phyloP scores from a whole-genome alignment of 2,797 vertebrate species.

The Potorous gilbertii region DNA sequence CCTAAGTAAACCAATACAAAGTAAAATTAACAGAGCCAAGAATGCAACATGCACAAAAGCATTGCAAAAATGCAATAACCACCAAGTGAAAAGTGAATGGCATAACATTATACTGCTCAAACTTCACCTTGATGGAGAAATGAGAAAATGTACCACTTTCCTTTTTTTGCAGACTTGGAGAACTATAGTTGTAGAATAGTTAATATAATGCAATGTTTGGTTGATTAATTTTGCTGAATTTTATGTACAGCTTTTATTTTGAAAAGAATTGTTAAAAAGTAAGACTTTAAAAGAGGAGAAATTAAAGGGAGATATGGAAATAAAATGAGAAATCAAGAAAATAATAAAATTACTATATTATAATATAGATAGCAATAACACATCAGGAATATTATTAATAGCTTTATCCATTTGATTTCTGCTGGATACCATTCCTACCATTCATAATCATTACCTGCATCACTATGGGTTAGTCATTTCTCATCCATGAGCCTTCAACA shows the following conservation, averaged over 20 bases:
- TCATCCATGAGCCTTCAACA: background rate
- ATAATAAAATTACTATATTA: background rate
- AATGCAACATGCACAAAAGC: background rate
- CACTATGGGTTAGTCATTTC: background rate
- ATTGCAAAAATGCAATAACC: background rate
- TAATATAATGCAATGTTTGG: background rate
- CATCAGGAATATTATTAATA: slow-evolving; percentile 50
- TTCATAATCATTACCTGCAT: background rate
- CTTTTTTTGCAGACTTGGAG: background rate
- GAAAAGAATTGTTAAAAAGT: background rate
- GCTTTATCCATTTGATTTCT: slow-evolving; percentile 33
- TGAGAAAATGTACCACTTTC: background rate
- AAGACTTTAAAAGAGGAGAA: background rate
- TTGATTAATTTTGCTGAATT: background rate
- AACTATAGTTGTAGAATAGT: background rate
- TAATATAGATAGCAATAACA: slow-evolving; percentile 49
- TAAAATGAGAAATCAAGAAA: background rate
- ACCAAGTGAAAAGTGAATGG: background rate
- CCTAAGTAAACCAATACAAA: background rate
- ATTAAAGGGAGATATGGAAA: background rate
- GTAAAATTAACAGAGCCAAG: background rate
- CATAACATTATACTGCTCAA: background rate
- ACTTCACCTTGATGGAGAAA: background rate
- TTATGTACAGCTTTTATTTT: background rate
- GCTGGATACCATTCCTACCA: background rate